Conservation (phyloP, 2,888 invertebrate genomes). For the Cosmopolites sordidus region DNA sequence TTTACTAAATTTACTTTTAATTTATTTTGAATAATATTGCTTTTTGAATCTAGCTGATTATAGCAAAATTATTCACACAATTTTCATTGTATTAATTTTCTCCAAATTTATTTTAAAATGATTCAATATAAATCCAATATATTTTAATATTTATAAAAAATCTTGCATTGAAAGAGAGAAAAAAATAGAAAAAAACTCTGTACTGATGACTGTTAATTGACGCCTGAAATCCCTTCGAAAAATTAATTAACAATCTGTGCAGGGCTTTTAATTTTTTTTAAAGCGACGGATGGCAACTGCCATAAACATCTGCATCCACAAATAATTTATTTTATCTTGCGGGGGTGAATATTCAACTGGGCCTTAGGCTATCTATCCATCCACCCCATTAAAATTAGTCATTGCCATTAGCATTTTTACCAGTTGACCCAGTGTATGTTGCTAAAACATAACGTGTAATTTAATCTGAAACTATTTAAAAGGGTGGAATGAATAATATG, state of each 20-base stretch:
- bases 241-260: constrained; percentile 21
- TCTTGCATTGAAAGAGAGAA: too few relatives aligned
- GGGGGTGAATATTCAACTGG: constrained; percentile 23
- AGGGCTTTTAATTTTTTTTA: constrained; percentile 14
- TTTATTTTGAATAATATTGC: too few relatives aligned
- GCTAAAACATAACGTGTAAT: background rate
- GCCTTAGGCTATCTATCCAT: constrained; percentile 16
- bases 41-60: too few relatives aligned
- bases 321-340: constrained; percentile 22
- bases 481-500: too few relatives aligned
- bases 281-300: constrained; percentile 11
- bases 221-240: constrained; percentile 8
- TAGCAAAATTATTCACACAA: too few relatives aligned
- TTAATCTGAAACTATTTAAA: background rate
- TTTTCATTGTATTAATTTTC: too few relatives aligned
- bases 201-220: constrained; percentile 12
- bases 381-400: constrained; percentile 19
- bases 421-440: constrained; percentile 4
- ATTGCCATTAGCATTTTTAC: constrained; percentile 14
- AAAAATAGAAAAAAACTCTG: too few relatives aligned
- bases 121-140: too few relatives aligned
- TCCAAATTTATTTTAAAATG: too few relatives aligned
- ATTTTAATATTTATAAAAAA: too few relatives aligned
- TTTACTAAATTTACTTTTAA: too few relatives aligned
- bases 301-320: constrained; percentile 19